Base-by-base conservation (phyloP, 2,797 vertebrate genomes). In the Phataginus tetradactyla region DNA sequence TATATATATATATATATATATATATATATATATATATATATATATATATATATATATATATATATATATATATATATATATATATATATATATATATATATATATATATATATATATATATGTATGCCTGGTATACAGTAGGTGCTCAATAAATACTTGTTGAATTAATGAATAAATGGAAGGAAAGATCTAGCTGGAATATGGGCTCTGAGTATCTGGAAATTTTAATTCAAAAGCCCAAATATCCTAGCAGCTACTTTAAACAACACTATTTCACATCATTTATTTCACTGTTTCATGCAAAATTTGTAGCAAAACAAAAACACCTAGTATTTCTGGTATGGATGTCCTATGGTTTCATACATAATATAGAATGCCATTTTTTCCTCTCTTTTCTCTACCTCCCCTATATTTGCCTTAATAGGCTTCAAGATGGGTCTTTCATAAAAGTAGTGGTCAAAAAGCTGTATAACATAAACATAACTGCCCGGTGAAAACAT, bases 141-240 rank as follows among this genome's bases (percentile, higher is more conserved):
- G 9, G 61, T 59, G 69, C 29, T 74, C 64, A 59, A 59, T 92
- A 87, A 94, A 80, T 89, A 88, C 71, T 45, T 49, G 66, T 68
- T 85, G 57, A 81, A 66, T 88, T 88, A 78, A 66, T 77, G 78
- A 90, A 86, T 66, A 79, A 86, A 75, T 15, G 86, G 34, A 64
- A 87, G 29, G 45, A 78, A 51, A 94, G 39, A 85, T 94, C 72
- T 64, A 34, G 23, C 34, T 77, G 32, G 34, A 61, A 59, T 55
- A 59, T 21, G 9, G 42, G 49, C 49, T 93, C 61, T 53, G 10
- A 1, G 5, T 84, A 91, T 75, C 45, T 86, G 51, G 45, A 49
- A 71, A 68, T 37, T 71, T 95, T 74, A 63, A 83, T 69, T 94
- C 74, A 53, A 89, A 75, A 86, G 32, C 25, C 39, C 51, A 64